A percentile compares a stretch with the other conserved stretches of the same genome.
Conservation (phyloP, 1,140 invertebrate species). For the Chrysopa pallens region DNA sequence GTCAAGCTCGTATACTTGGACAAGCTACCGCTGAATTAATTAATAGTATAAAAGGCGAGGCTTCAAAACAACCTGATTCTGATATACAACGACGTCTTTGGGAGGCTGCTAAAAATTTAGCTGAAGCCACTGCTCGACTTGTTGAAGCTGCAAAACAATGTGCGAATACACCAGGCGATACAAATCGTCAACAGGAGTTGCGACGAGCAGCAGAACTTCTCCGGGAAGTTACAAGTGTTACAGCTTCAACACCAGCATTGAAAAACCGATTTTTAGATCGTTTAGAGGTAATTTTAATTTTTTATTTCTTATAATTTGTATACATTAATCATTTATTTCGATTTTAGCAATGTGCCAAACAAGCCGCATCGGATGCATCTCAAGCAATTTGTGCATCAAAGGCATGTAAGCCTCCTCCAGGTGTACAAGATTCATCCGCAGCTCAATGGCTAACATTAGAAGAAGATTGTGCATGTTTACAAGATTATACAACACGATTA, state of each 20-base stretch:
- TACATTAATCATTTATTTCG: background rate
- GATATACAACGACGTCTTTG: slow-evolving; percentile 78
- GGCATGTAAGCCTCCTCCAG: slow-evolving; percentile 22
- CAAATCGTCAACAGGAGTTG: slow-evolving; percentile 64
- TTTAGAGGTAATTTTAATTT: slow-evolving; percentile 32
- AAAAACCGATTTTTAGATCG: slow-evolving; percentile 59
- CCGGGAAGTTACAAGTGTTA: slow-evolving; percentile 68
- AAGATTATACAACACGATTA: slow-evolving; percentile 62
- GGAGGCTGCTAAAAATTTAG: slow-evolving; percentile 80
- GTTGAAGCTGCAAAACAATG: slow-evolving; percentile 91
- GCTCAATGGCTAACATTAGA: slow-evolving; percentile 42
- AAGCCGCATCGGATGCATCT: slow-evolving; percentile 73
- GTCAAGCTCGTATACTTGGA: slow-evolving; percentile 78
- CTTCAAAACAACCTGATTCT: slow-evolving; percentile 70
- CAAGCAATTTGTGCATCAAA: slow-evolving; percentile 80
- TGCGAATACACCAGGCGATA: slow-evolving; percentile 69
- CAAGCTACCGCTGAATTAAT: slow-evolving; percentile 86
- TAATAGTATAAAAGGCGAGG: slow-evolving; percentile 85
- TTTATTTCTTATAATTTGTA: background rate
- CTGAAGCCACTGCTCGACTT: slow-evolving; percentile 90
- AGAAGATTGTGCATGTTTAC: slow-evolving; percentile 56
- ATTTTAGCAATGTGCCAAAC: slow-evolving; percentile 51
- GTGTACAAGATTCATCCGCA: slow-evolving; percentile 45
- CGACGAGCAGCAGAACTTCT: slow-evolving; percentile 81
- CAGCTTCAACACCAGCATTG: slow-evolving; percentile 55